Evolutionary conservation across 2,113 vertebrate species (phyloP), one percentile per base, ranked within the genome.

Genomic region (Peromyscus polionotus): DNA sequence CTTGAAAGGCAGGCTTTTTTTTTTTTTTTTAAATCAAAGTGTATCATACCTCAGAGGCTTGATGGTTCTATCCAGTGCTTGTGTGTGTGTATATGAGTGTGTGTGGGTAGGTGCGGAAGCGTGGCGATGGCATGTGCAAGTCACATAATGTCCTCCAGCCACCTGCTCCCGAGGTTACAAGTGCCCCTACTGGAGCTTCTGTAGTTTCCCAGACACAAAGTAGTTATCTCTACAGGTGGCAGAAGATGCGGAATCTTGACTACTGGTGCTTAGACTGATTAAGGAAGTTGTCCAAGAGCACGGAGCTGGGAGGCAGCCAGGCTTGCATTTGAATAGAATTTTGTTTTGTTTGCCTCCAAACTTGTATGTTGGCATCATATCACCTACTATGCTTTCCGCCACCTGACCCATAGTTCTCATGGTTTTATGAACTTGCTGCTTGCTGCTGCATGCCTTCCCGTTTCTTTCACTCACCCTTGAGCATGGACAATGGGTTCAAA

Each of bases 51-150:
- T 67, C 48, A 1, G 20, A 87, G 84, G 7, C 39, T 83, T 75
- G 31, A 11, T 16, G 1, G 3, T 19, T 31, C 17, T 1, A 24
- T 8, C 2, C n/a, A 42, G 80, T 4, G 20, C 51, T 12, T 42
- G 54, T 61, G 5, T 42, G 54, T 61, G 5, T 45, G 11, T 45
- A 1, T 22, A 17, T 8, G 11, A 17, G 48, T 63, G 39, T 31
- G 10, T 9, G 12, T 9, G 22, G 33, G 31, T 1, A 10, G 0
- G 9, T 14, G 0, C 3, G 3, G 1, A 13, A n/a, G 68, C 0
- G 0, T 6, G 1, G 1, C 4, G 0, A 14, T n/a, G 6, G 17
- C 19, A 17, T 4, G 9, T 6, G 11, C 31, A 54, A 0, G n/a
- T 14, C 70, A 61, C 3, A 0, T 24, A 3, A 85, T 54, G 54